These are phyloP conservation scores for Pelusios castaneus DNA, from an alignment of 2,113 vertebrate genomes.

Conservation along the genomic window DNA sequence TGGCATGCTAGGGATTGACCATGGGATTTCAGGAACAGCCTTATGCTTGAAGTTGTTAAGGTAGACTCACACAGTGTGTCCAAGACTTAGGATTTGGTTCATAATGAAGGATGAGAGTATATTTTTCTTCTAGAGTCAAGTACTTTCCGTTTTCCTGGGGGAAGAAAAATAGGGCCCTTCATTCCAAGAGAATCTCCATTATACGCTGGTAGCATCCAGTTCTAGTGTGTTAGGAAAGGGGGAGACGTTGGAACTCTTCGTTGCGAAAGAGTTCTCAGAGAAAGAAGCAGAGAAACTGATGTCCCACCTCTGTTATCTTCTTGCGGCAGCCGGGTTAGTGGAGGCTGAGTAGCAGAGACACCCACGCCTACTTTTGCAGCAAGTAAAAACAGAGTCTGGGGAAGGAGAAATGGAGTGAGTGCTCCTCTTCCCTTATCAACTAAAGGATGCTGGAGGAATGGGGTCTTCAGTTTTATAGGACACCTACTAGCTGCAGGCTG, in stretches of 20 bases:
- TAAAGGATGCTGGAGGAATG: too few species aligned
- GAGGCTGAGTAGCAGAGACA: rapidly evolving
- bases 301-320: not conserved
- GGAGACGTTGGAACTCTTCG: rapidly evolving
- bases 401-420: not conserved
- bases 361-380: not conserved
- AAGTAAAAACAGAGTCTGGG: not conserved
- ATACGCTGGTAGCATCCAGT: not conserved
- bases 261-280: not conserved
- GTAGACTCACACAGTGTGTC: not conserved
- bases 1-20: rapidly evolving
- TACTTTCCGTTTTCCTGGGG: not conserved
- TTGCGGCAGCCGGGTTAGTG: not conserved
- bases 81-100: not conserved
- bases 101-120: not conserved
- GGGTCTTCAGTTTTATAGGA: too few species aligned
- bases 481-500: too few species aligned
- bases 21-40: not conserved
- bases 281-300: not conserved
- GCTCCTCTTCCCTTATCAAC: not conserved
- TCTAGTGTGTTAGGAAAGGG: rapidly evolving
- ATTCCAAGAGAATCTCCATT: not conserved
- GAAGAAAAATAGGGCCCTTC: not conserved
- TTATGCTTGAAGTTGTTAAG: not conserved
- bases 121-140: not conserved